Base-by-base conservation (phyloP, 2,797 vertebrate genomes). In the Scolopax bukidnonensis region DNA sequence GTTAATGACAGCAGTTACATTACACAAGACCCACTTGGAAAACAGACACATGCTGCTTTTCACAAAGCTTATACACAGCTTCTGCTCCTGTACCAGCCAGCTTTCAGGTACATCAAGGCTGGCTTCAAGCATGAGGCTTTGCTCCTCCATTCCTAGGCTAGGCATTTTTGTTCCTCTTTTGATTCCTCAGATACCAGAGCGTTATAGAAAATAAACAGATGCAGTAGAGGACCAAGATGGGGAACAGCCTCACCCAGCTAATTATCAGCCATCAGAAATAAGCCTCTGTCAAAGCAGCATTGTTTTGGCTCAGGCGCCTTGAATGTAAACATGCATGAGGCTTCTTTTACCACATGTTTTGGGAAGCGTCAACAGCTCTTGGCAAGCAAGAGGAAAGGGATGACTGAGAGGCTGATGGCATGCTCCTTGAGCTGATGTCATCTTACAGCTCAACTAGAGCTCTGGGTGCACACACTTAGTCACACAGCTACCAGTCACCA, bases 361-460 rank as follows among this genome's bases (percentile, higher is more conserved):
- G 90, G 89, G 85, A 92, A 85, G 60, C 45, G 11, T 89, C 93
- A 85, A 74, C 65, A 91, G 86, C 45, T 87, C 92, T 96, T 96
- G 93, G 95, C 95, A 96, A 73, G 88, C 33, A 87, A 18, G 16
- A 53, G 80, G 50, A 87, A 68, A 70, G 71, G 70, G 83, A 94
- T 90, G 86, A 96, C 87, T 83, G 73, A 87, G 75, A 88, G 68
- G 16, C 75, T 95, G 67, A 77, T 95, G 96, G 94, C 95, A 74
- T 21, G n/a, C 92, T 93, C 54, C 70, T 85, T 32, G 15, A 67
- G 63, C 38, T 97, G 93, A 96, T 92, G 83, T 96, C 95, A 96
- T 95, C 56, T 54, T 56, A 65, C 63, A 87, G 61, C 54, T 78
- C 5, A 6, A 81, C 67, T 76, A 19, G 69, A 79, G 74, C 61